These are phyloP conservation scores for Lysiphlebus fabarum DNA, from an alignment of 1,140 invertebrate species.

Conservation along the genomic window DNA sequence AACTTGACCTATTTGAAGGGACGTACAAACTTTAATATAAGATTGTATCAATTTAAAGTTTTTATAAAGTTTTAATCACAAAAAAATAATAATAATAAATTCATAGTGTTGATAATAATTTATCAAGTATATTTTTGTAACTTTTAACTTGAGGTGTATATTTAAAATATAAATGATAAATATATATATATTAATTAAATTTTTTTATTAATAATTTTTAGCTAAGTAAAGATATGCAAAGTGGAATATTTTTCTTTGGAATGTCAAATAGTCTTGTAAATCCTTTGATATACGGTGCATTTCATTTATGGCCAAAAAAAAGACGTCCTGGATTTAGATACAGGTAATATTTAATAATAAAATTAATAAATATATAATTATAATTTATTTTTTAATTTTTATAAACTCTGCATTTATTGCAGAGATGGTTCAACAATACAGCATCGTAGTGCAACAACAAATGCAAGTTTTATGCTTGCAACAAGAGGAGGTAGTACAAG, in stretches of 20 bases:
- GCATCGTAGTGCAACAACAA: conserved; percentile 26
- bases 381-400: background rate
- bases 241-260: conserved; percentile 75
- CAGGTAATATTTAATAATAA: conserved; percentile 17
- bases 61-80: no score
- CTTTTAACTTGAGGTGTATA: no score
- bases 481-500: conserved; percentile 19
- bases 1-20: no score
- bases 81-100: no score
- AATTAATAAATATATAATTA: conserved; percentile 1
- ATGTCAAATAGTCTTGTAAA: conserved; percentile 86
- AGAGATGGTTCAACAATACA: conserved; percentile 29
- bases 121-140: no score
- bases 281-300: conserved; percentile 84
- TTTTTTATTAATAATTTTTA: conserved; percentile 15
- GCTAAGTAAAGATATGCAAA: conserved; percentile 60
- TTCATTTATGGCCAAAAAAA: conserved; percentile 68
- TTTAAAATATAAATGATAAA: background rate
- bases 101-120: no score
- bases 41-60: no score
- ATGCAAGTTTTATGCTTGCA: conserved; percentile 21
- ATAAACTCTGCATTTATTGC: conserved; percentile 19
- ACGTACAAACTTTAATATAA: no score
- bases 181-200: background rate
- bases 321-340: conserved; percentile 32